A percentile compares a stretch with the other conserved stretches of the same genome.
phyloP scores from a whole-genome alignment of 2,888 invertebrate species.

The Rhagophthalmus giganteus region DNA sequence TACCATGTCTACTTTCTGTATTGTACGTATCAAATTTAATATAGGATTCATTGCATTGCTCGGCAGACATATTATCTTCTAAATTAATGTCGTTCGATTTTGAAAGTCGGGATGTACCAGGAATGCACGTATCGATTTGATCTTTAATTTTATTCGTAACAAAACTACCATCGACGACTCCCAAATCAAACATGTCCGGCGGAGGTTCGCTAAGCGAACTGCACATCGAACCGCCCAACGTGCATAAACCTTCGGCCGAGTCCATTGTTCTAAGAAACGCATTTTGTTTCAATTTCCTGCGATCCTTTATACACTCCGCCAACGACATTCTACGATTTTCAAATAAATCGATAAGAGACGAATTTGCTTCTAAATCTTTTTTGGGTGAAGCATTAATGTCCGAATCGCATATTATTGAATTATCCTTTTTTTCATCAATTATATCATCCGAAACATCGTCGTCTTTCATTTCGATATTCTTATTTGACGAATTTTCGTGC shows the following conservation, averaged over 20 bases:
- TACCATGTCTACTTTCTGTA: slow-evolving; percentile 9
- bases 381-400: slow-evolving; percentile 1
- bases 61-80: slow-evolving; percentile 2
- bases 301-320: slow-evolving; percentile 7
- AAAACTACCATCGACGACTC: slow-evolving; percentile 21
- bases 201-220: slow-evolving; percentile 55
- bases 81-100: slow-evolving; percentile 2
- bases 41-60: slow-evolving; percentile 3
- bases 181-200: slow-evolving; percentile 53
- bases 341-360: slow-evolving; percentile 8
- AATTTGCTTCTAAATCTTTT: neutral
- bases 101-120: slow-evolving; percentile 1
- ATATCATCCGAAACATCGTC: slow-evolving; percentile 12
- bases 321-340: slow-evolving; percentile 4
- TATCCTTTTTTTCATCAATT: slow-evolving; percentile 1
- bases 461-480: slow-evolving; percentile 8
- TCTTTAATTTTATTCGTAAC: slow-evolving; percentile 13
- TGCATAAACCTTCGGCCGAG: slow-evolving; percentile 44
- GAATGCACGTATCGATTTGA: slow-evolving; percentile 1
- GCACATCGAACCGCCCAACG: slow-evolving; percentile 52
- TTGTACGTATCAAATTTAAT: slow-evolving; percentile 13
- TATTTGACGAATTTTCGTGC: slow-evolving; percentile 40
- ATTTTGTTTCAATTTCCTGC: slow-evolving; percentile 6
- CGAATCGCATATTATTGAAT: slow-evolving; percentile 6
- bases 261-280: slow-evolving; percentile 14